Evolutionary conservation across 2,888 invertebrate species (phyloP).

Genomic region (Pseudoips prasinana): DNA sequence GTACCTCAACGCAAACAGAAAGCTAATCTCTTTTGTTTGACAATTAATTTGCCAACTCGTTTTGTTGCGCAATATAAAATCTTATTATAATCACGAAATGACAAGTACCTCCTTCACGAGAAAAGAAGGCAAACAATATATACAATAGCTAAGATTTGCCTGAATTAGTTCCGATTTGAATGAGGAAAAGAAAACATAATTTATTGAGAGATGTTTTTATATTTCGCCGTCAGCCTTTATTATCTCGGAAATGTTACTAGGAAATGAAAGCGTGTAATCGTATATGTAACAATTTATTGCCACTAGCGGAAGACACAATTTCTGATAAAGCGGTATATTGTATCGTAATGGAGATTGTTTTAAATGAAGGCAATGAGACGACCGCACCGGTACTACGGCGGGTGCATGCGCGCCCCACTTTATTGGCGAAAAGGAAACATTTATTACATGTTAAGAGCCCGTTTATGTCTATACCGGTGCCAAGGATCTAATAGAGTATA

Average conservation of each 20-base stretch:
- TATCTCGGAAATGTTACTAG: slow-evolving; percentile 3
- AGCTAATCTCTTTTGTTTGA: slow-evolving; percentile 61
- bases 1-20: slow-evolving; percentile 58
- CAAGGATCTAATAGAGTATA: slow-evolving; percentile 55
- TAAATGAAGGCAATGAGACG: slow-evolving; percentile 61
- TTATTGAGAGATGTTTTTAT: slow-evolving; percentile 13
- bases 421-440: slow-evolving; percentile 65
- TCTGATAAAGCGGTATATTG: slow-evolving; percentile 20
- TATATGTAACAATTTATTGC: slow-evolving; percentile 19
- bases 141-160: slow-evolving; percentile 13
- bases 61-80: slow-evolving; percentile 38
- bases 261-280: slow-evolving; percentile 12
- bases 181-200: slow-evolving; percentile 11
- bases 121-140: slow-evolving; percentile 23
- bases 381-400: slow-evolving; percentile 31
- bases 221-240: background rate
- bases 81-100: slow-evolving; percentile 36
- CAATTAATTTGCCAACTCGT: slow-evolving; percentile 56
- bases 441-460: slow-evolving; percentile 69
- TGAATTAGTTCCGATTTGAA: slow-evolving; percentile 16
- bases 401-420: slow-evolving; percentile 54
- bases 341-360: slow-evolving; percentile 53
- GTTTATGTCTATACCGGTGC: slow-evolving; percentile 64
- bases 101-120: slow-evolving; percentile 32
- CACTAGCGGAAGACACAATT: slow-evolving; percentile 17